Evolutionary conservation across 35 echinoderm and acorn worm species (phyloP).

Genomic region (Ptychodera flava): DNA sequence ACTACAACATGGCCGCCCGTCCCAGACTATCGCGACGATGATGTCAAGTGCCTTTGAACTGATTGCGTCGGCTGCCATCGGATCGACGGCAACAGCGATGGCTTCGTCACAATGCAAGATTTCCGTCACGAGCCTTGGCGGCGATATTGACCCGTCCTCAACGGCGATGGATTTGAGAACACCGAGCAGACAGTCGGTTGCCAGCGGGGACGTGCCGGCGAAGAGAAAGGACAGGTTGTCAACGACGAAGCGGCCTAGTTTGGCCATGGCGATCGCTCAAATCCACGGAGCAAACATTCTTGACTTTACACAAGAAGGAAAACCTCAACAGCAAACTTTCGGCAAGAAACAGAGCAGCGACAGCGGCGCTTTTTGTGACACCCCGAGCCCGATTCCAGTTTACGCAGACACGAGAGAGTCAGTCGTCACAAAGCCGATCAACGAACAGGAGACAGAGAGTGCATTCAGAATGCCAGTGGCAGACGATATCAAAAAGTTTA

Average conservation of each 20-base stretch:
- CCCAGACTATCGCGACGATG: background rate
- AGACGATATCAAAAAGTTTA: background rate
- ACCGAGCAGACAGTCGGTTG: background rate
- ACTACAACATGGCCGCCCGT: background rate
- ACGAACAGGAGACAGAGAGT: background rate
- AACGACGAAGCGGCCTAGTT: background rate
- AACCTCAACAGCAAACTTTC: background rate
- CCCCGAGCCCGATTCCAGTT: background rate
- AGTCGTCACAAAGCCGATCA: background rate
- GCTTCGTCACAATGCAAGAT: background rate
- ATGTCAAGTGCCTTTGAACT: background rate
- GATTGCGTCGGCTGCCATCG: background rate
- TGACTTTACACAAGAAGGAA: background rate
- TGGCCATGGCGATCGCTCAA: background rate
- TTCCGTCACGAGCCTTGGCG: background rate
- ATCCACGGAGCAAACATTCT: background rate
- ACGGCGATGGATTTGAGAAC: background rate
- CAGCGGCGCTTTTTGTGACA: background rate
- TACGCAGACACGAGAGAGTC: no score
- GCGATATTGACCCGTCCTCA: background rate
- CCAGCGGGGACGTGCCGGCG: background rate
- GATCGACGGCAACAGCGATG: background rate
- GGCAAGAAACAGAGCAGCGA: background rate
- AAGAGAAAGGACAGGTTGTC: no score
- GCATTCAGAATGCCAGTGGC: background rate